Percentiles rank a stretch among this genome's conserved stretches.
Evolutionary conservation across 2,888 invertebrate species (phyloP).

Genomic region (Diarsia brunnea): DNA sequence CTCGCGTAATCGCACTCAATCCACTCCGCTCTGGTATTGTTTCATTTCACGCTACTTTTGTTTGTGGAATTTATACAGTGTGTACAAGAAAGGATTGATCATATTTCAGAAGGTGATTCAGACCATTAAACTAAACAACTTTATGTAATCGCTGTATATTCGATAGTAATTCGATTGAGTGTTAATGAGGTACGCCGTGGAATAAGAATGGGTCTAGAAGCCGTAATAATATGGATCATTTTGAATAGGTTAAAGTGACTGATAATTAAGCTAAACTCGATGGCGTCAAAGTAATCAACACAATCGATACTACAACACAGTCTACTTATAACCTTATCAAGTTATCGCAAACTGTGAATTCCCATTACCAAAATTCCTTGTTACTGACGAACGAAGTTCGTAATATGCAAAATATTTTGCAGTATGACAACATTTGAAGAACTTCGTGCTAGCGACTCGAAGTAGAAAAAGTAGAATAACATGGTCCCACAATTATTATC

Average conservation of each 20-base stretch:
- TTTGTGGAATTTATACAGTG: background rate
- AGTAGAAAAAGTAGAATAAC: background rate
- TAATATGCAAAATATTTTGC: background rate
- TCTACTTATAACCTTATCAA: background rate
- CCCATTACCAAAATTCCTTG: background rate
- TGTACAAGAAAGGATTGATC: no score
- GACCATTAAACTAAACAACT: no score
- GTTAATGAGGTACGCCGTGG: background rate
- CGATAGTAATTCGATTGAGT: background rate
- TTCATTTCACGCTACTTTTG: constrained; percentile 14
- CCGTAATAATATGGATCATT: background rate
- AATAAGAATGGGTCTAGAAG: background rate
- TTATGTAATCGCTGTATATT: no score
- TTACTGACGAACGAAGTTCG: background rate
- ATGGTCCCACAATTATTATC: background rate
- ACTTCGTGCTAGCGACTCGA: background rate
- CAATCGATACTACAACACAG: background rate
- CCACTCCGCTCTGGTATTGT: constrained; percentile 22
- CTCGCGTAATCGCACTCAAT: constrained; percentile 44
- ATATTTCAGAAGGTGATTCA: no score
- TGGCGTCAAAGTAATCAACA: background rate
- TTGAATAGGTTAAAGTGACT: background rate
- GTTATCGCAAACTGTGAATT: background rate
- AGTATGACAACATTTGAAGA: background rate
- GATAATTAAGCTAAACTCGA: background rate